Evolutionary conservation across 2,113 vertebrate species (phyloP).

Genomic region (Salvator merianae): DNA sequence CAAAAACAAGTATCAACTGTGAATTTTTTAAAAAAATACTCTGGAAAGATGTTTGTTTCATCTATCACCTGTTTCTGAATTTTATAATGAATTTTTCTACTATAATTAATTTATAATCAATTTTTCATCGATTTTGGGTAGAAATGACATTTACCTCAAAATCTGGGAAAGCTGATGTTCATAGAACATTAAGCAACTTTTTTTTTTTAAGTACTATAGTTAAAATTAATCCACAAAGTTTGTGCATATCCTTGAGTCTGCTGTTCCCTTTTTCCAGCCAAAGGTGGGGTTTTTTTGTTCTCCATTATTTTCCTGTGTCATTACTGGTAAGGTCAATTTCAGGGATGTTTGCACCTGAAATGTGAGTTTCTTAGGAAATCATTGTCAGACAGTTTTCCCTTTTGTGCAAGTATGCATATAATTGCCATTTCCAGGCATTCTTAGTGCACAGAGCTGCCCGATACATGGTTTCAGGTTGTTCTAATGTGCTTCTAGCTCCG

Average conservation of each 20-base stretch:
- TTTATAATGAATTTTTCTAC: background rate
- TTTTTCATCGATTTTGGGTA: background rate
- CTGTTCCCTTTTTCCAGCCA: background rate
- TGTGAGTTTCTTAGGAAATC: background rate
- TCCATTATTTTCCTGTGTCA: background rate
- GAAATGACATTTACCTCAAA: background rate
- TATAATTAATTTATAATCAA: background rate
- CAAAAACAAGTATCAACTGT: background rate
- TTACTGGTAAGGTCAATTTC: constrained; percentile 1
- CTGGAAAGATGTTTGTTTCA: background rate
- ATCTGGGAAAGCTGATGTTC: background rate
- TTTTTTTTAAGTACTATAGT: background rate
- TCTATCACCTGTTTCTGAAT: background rate
- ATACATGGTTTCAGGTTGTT: background rate
- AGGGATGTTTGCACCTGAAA: constrained; percentile 7
- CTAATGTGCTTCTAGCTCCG: background rate
- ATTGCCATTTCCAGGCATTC: constrained; percentile 1
- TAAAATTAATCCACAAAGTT: background rate
- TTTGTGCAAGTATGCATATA: background rate
- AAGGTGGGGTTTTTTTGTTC: background rate
- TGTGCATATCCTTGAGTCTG: background rate
- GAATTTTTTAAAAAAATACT: background rate
- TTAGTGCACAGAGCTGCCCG: background rate
- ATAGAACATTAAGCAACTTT: background rate
- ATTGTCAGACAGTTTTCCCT: background rate